Conservation (phyloP, 1,140 invertebrate genomes). For the Trachymyrmex cornetzi region DNA sequence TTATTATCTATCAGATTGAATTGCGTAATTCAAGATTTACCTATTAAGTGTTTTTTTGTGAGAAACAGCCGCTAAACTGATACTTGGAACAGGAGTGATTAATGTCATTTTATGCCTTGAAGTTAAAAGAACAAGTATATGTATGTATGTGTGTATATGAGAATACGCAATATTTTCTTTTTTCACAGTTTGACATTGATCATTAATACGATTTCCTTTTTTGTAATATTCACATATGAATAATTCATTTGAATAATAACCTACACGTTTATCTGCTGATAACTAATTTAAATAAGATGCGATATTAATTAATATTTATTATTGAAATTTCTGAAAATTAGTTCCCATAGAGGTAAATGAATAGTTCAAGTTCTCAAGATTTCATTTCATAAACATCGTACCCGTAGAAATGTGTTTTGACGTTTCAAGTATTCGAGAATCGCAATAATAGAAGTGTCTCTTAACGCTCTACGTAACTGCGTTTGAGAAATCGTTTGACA, state of each 20-base stretch:
- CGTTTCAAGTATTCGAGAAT: neutral
- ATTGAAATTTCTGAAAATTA: neutral
- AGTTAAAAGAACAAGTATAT: constrained; percentile 1
- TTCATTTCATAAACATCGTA: neutral
- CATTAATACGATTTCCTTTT: neutral
- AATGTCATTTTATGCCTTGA: constrained; percentile 20
- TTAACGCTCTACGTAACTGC: neutral
- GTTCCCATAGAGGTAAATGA: too few species aligned
- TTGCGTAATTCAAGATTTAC: neutral
- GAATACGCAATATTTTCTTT: neutral
- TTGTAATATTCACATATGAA: neutral
- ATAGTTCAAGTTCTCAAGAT: neutral
- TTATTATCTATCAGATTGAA: neutral
- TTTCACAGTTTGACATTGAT: constrained; percentile 16
- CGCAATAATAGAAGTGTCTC: neutral
- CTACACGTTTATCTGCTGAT: neutral
- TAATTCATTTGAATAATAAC: neutral
- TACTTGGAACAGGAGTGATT: constrained; percentile 23
- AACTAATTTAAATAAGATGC: neutral
- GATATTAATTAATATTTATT: neutral
- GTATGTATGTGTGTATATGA: neutral
- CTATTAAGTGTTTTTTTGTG: neutral
- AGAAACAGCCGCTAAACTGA: neutral
- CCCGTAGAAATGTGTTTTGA: neutral
- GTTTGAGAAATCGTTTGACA: constrained; percentile 56